Percentiles rank a stretch among this genome's conserved stretches.
These are phyloP conservation scores for Stratiomys singularior DNA, from an alignment of 2,888 invertebrate species.

Conservation along the genomic window DNA sequence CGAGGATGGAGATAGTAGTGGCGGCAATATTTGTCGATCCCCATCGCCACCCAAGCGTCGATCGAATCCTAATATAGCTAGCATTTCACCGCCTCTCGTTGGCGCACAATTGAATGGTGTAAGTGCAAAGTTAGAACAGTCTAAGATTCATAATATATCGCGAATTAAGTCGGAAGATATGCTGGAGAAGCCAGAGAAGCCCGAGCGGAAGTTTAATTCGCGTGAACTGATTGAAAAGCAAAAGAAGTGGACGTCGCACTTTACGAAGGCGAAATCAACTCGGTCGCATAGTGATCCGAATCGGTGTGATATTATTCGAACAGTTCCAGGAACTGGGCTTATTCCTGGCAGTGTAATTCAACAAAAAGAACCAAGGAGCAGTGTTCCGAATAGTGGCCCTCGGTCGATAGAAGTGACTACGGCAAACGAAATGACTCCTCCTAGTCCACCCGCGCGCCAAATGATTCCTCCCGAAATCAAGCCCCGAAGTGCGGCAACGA, in stretches of 20 bases:
- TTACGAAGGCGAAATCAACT: constrained; percentile 78
- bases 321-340: constrained; percentile 68
- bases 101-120: constrained; percentile 64
- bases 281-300: constrained; percentile 74
- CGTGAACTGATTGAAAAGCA: constrained; percentile 90
- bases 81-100: constrained; percentile 63
- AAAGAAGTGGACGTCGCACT: constrained; percentile 92
- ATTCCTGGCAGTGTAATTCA: constrained; percentile 64
- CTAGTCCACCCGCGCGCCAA: constrained; percentile 62
- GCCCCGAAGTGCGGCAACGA: constrained; percentile 60
- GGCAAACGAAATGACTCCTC: constrained; percentile 56
- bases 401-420: constrained; percentile 22
- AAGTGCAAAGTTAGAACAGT: constrained; percentile 65
- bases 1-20: constrained; percentile 56
- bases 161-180: constrained; percentile 70
- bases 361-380: constrained; percentile 38
- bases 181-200: constrained; percentile 80
- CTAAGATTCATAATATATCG: constrained; percentile 66
- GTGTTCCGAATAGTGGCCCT: constrained; percentile 36
- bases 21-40: constrained; percentile 61
- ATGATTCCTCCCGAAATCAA: constrained; percentile 64
- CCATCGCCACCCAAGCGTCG: constrained; percentile 52
- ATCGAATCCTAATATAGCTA: constrained; percentile 57
- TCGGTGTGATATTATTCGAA: constrained; percentile 66
- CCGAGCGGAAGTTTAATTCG: constrained; percentile 83